Evolutionary conservation across 2,888 invertebrate genomes (phyloP).

Genomic region (Iselma pallidipennis): DNA sequence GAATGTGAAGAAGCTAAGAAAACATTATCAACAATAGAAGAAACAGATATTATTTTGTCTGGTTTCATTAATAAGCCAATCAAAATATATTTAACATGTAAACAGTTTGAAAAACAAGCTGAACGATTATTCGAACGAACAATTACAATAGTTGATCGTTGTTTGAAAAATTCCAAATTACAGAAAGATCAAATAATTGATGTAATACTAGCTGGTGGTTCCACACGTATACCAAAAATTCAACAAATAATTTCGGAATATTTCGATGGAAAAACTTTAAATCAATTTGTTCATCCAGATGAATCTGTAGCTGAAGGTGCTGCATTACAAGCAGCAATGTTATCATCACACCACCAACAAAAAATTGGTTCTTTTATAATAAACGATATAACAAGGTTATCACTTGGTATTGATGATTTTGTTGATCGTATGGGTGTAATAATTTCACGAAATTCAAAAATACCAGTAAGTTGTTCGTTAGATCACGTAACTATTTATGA

Average conservation of each 20-base stretch:
- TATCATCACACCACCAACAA: conserved; percentile 18
- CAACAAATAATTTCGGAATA: conserved; percentile 92
- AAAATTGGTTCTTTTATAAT: conserved; percentile 26
- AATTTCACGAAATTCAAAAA: conserved; percentile 32
- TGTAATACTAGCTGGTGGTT: conserved; percentile 98
- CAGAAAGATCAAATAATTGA: conserved; percentile 97
- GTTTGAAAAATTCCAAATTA: conserved; percentile 28
- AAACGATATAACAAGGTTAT: conserved; percentile 38
- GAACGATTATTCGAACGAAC: conserved; percentile 29
- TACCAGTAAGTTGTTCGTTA: conserved; percentile 21
- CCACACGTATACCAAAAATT: conserved; percentile 98
- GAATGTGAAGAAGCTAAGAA: conserved; percentile 33
- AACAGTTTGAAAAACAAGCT: conserved; percentile 34
- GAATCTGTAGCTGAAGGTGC: conserved; percentile 99
- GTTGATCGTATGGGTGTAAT: conserved; percentile 28
- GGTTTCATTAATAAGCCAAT: not conserved
- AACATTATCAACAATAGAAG: conserved; percentile 20
- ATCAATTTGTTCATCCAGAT: conserved; percentile 95
- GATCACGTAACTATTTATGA: conserved; percentile 20
- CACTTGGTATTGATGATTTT: conserved; percentile 31
- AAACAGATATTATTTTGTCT: conserved; percentile 12
- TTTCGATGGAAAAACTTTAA: conserved; percentile 99
- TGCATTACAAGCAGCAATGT: conserved; percentile 82
- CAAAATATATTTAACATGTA: conserved; percentile 22
- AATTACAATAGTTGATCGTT: conserved; percentile 27